phyloP scores from a whole-genome alignment of 2,113 vertebrate genomes.

The Trematocara stigmaticum region DNA sequence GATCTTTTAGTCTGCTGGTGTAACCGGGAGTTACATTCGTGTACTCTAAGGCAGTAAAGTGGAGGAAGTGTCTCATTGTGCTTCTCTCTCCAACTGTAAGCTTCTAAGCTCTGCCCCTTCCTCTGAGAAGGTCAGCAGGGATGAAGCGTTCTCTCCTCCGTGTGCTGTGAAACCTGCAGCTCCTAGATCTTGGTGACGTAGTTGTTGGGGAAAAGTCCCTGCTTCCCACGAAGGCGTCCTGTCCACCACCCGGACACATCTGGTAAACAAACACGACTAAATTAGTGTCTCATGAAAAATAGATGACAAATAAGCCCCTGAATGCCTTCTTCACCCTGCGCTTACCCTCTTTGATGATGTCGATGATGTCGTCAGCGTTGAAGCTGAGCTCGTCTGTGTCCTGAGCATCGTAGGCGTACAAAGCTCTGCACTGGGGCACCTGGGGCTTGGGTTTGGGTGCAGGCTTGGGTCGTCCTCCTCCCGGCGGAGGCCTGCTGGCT shows the following conservation, averaged over 20 bases:
- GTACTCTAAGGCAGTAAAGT: slow-evolving; percentile 21
- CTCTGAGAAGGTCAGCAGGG: neutral
- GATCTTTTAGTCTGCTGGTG: slow-evolving; percentile 14
- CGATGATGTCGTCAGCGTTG: slow-evolving; percentile 92
- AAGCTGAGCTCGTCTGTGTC: slow-evolving; percentile 99
- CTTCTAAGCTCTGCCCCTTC: neutral
- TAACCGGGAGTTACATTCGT: slow-evolving; percentile 31
- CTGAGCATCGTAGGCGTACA: slow-evolving; percentile 97
- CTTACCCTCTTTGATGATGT: slow-evolving; percentile 92
- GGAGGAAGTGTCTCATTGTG: slow-evolving; percentile 31
- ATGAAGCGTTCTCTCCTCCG: neutral
- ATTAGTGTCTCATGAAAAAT: neutral
- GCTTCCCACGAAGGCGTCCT: slow-evolving; percentile 90
- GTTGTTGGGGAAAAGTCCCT: slow-evolving; percentile 98
- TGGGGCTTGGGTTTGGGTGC: slow-evolving; percentile 95
- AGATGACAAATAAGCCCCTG: neutral
- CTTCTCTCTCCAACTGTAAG: neutral
- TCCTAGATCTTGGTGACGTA: slow-evolving; percentile 91
- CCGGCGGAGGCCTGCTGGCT: slow-evolving; percentile 80
- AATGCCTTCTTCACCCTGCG: neutral
- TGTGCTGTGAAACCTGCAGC: slow-evolving; percentile 8
- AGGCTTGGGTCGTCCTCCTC: slow-evolving; percentile 91
- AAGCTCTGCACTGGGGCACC: slow-evolving; percentile 92
- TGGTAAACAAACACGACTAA: slow-evolving; percentile 32
- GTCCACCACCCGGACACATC: slow-evolving; percentile 98